phyloP scores from a whole-genome alignment of 2,113 vertebrate genomes.

The Oxyruncus cristatus region DNA sequence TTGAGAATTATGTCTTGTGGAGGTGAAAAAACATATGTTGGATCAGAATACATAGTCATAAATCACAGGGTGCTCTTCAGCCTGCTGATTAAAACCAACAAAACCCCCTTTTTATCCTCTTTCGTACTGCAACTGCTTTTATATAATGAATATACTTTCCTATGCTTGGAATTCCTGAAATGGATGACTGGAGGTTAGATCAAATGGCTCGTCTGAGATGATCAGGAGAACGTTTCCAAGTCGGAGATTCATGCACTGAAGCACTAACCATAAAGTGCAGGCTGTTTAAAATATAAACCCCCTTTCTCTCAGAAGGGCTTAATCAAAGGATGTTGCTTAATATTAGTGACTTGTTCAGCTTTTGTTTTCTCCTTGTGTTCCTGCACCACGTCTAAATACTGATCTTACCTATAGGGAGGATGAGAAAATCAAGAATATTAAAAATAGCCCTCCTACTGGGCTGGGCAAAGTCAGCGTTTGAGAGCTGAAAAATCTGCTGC shows the following conservation, averaged over 20 bases:
- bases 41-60: neutral
- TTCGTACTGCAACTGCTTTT: neutral
- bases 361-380: fast-evolving
- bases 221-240: neutral
- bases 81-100: neutral
- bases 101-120: neutral
- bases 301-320: neutral
- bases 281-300: neutral
- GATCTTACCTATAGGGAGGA: neutral
- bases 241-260: neutral
- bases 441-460: neutral
- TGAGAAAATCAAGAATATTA: neutral
- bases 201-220: neutral
- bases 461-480: neutral
- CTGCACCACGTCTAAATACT: fast-evolving
- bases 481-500: neutral
- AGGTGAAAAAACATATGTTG: conserved; percentile 18
- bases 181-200: neutral
- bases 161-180: neutral
- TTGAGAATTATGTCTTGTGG: neutral
- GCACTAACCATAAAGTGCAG: neutral
- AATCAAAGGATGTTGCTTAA: neutral
- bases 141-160: neutral
- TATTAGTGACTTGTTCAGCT: neutral
- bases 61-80: conserved; percentile 6